Percentiles rank a stretch among this genome's conserved stretches.
These are phyloP conservation scores for Sprattus sprattus DNA, from an alignment of 2,113 vertebrate species.

Conservation along the genomic window DNA sequence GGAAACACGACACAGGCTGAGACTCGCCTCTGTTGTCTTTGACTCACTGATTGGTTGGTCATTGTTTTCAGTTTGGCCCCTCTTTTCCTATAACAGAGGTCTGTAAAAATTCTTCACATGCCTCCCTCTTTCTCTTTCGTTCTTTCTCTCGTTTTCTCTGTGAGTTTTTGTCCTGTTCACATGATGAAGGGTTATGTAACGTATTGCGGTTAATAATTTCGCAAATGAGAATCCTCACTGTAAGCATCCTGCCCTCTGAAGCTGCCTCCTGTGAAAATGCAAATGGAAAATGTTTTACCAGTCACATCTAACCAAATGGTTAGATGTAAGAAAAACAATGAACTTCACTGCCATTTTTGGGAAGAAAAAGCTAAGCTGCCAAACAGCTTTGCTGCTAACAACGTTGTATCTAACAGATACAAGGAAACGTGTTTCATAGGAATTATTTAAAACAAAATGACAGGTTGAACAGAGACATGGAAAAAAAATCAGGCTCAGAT, in stretches of 20 bases:
- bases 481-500: background rate
- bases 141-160: background rate
- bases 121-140: conserved; percentile 4
- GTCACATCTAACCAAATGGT: background rate
- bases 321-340: background rate
- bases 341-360: background rate
- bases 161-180: background rate
- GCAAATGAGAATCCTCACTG: background rate
- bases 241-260: background rate
- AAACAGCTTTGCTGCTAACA: background rate
- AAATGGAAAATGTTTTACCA: background rate
- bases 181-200: background rate
- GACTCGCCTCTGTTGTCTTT: background rate
- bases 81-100: background rate
- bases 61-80: background rate
- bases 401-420: no score
- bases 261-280: background rate
- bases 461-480: background rate
- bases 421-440: no score
- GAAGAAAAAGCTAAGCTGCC: background rate
- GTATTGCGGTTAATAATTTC: background rate
- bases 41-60: conserved; percentile 2
- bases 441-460: no score
- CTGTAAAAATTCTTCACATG: background rate
- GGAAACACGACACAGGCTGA: background rate